Evolutionary conservation across 2,888 invertebrate genomes (phyloP), one percentile per base, ranked within the genome.

Genomic region (Noctua janthina): DNA sequence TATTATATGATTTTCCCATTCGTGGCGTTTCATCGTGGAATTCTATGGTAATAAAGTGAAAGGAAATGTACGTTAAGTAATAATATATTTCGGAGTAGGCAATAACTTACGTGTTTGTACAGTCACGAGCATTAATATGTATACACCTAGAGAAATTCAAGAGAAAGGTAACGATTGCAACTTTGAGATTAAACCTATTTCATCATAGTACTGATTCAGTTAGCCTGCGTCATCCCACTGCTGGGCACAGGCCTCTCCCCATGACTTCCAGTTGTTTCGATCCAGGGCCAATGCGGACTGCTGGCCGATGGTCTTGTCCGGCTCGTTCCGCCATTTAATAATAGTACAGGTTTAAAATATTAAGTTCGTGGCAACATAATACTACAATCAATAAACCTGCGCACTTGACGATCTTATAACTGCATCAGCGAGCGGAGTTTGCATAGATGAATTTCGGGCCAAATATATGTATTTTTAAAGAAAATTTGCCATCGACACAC

Each of bases 11-110:
- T 49, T 49, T 77, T 77, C 23, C 67, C 73, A 62, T 20, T 43
- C 23, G 49, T 49, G 49, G 70, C 62, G 70, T 71, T 66, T 64
- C 71, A 71, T 74, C 51, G 67, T 74, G 51, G 64, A 82, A 64
- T 86, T 71, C 56, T 46, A 77, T 62, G 71, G 49, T 51, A 76
- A 81, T 81, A 82, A 71, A 64, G 71, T 86, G 68, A 82, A 77
- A 64, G 56, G 49, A 86, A 85, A 74, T 56, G 71, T 74, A 77
- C 67, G 43, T 23, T 74, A 64, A 59, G 64, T 82, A 71, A 74
- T 77, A 74, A 77, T 71, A 68, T 82, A 71, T 68, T 82, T 76
- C 46, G 49, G 43, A 71, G 66, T 46, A 64, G 43, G 67, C 39
- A 56, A 56, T 74, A 76, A 82, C 43, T 76, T 73, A 70, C n/a